Percentiles rank a stretch among this genome's conserved stretches.
Conservation (phyloP, 2,113 vertebrate genomes). For the Martes martes region DNA sequence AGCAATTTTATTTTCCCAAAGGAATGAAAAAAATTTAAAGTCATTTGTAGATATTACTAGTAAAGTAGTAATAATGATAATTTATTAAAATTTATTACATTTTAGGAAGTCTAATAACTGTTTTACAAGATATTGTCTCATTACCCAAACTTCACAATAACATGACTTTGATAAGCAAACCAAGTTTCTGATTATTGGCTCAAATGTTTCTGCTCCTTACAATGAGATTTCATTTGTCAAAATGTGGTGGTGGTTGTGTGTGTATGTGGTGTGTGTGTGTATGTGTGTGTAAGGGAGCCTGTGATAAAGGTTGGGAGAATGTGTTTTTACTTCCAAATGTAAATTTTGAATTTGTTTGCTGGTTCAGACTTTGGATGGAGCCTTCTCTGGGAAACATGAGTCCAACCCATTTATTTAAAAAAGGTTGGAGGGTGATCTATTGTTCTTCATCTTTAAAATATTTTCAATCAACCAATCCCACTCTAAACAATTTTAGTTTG, state of each 20-base stretch:
- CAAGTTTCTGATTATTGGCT: background rate
- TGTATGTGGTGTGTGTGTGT: background rate
- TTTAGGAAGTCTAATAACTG: background rate
- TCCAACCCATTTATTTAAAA: background rate
- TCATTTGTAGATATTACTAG: background rate
- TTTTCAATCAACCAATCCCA: background rate
- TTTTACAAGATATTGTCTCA: background rate
- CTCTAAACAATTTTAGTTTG: slow-evolving; percentile 39
- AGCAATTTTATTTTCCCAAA: background rate
- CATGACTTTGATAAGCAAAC: background rate
- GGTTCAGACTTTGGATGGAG: background rate
- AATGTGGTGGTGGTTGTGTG: background rate
- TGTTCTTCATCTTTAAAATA: background rate
- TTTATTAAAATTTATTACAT: background rate
- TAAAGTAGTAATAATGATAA: background rate
- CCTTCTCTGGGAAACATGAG: background rate
- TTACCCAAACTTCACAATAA: background rate
- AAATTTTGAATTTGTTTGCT: background rate
- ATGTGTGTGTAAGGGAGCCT: background rate
- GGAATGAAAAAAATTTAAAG: background rate
- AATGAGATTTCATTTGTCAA: background rate
- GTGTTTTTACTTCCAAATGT: background rate
- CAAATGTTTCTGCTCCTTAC: background rate
- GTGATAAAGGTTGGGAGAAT: background rate
- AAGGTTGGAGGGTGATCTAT: background rate